phyloP scores from a whole-genome alignment of 2,888 invertebrate genomes.

The Loripinus fragilis region DNA sequence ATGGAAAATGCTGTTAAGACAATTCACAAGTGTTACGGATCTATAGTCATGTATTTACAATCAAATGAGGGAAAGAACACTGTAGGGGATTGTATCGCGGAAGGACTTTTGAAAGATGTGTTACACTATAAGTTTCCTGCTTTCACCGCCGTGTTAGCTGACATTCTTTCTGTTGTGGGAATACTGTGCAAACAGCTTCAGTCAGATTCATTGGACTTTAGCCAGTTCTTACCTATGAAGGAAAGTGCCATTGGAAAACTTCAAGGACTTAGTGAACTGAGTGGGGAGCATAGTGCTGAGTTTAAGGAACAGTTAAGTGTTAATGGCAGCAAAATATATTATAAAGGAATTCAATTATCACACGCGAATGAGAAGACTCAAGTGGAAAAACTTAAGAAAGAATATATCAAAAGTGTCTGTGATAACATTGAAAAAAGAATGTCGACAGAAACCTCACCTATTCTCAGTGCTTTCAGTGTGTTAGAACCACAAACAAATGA shows the following conservation, averaged over 20 bases:
- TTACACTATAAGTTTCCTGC: slow-evolving; percentile 33
- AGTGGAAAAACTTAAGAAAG: slow-evolving; percentile 22
- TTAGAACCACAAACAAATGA: slow-evolving; percentile 17
- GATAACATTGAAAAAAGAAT: too few relatives aligned
- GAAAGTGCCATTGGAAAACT: slow-evolving; percentile 21
- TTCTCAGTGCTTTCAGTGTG: too few relatives aligned
- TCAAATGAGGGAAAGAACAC: slow-evolving; percentile 30
- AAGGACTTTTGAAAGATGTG: slow-evolving; percentile 31
- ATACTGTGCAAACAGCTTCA: slow-evolving; percentile 24
- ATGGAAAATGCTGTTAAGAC: slow-evolving; percentile 25
- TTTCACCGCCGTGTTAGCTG: slow-evolving; percentile 29
- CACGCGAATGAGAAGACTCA: slow-evolving; percentile 26
- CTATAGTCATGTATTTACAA: slow-evolving; percentile 26
- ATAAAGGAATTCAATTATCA: slow-evolving; percentile 22
- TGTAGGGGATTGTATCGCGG: slow-evolving; percentile 25
- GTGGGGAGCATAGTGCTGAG: slow-evolving; percentile 7
- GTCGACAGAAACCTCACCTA: too few relatives aligned
- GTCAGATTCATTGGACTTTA: slow-evolving; percentile 18
- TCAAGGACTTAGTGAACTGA: slow-evolving; percentile 7
- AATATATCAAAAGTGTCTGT: too few relatives aligned
- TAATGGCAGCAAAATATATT: slow-evolving; percentile 6
- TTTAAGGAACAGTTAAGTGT: not conserved
- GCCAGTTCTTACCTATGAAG: slow-evolving; percentile 16
- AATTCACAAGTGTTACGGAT: slow-evolving; percentile 18
- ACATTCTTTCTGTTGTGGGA: slow-evolving; percentile 12